Evolutionary conservation across 2,113 vertebrate genomes (phyloP).

Genomic region (Mormoops blainvillei): DNA sequence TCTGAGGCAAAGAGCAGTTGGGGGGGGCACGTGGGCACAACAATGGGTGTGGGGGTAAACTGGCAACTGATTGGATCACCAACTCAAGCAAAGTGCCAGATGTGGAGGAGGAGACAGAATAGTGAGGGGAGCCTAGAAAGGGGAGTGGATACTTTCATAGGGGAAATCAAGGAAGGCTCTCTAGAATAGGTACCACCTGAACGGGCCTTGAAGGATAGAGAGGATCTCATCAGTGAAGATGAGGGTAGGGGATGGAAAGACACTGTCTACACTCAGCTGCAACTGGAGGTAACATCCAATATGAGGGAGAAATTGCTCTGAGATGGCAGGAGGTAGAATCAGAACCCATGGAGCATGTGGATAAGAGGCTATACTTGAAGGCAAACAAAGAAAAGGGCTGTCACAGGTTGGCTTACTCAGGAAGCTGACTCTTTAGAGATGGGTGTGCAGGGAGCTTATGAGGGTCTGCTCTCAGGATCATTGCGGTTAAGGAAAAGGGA

Average conservation of each 20-base stretch:
- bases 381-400: background rate
- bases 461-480: background rate
- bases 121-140: background rate
- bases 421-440: background rate
- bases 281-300: background rate
- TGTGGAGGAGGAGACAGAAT: background rate
- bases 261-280: background rate
- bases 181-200: background rate
- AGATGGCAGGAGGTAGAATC: background rate
- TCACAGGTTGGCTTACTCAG: background rate
- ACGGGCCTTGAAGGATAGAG: background rate
- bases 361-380: background rate
- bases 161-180: background rate
- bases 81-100: background rate
- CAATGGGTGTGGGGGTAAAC: background rate
- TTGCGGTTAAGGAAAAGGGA: background rate
- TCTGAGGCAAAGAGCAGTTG: background rate
- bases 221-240: background rate
- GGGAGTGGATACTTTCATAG: background rate
- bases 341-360: accelerated
- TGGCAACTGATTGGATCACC: background rate
- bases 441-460: background rate
- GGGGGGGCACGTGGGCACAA: background rate
- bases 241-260: background rate
- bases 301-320: background rate